Base-by-base conservation (phyloP, 2,888 invertebrate species). In the Drosophila acutilabella region DNA sequence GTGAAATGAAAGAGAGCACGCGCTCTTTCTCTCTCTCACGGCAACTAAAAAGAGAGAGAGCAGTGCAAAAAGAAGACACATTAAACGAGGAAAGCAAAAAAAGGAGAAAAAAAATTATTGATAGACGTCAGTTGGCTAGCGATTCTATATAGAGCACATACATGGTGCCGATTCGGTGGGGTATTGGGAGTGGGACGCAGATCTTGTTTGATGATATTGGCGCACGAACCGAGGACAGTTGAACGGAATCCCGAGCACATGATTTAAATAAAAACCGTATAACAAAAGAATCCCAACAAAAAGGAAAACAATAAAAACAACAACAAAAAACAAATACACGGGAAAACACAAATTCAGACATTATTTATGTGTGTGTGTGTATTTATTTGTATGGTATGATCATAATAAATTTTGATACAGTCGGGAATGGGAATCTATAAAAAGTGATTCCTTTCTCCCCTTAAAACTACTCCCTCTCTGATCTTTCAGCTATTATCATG, bases 121-220 rank as follows among this genome's bases (percentile, higher is more conserved):
- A 82, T 88, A 82, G 87, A 82, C 87, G 84, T 82, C 89, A 83
- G 84, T 86, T 76, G 88, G 80, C 71, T 52, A 38, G 48, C 61
- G 40, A 64, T 71, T 78, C 64, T 79, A 53, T 64, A 52, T 59
- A 59, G 54, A 54, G 36, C 50, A 64, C 42, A 38, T 38, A 40
- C 41, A 18, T 23, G 53, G 1, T 14, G 1, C 57, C 1, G 52
- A n/a, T 42, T 18, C 13, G 51, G 42, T 14, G 44, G 7, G n/a
- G 33, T 42, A 33, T 44, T 70, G 52, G 57, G 45, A 30, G 8
- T 2, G 30, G 30, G 30, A 2, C 2, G 30, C 1, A 30, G 30
- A 30, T 30, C 30, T 30, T 30, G 30, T 30, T 30, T 30, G 30
- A 30, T 30, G 30, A 30, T 30, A 68, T 69, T 75, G 68, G 71